phyloP scores from a whole-genome alignment of 2,888 invertebrate species.

The Cacoxenus indagator region DNA sequence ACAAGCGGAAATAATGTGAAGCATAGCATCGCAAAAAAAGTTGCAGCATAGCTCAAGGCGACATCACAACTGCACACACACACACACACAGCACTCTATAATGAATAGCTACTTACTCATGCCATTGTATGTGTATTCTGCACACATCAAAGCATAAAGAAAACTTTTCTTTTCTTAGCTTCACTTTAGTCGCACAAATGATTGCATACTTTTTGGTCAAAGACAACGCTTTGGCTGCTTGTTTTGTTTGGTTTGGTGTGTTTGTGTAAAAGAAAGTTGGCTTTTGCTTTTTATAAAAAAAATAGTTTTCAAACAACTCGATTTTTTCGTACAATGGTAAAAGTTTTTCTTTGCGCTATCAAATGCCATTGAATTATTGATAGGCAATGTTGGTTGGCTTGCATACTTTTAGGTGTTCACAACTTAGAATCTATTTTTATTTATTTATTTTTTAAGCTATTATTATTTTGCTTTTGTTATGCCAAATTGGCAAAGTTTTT shows the following conservation, averaged over 20 bases:
- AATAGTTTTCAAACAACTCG: slow-evolving; percentile 40
- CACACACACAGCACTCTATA: not conserved
- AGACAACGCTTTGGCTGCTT: slow-evolving; percentile 38
- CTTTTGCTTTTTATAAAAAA: slow-evolving; percentile 22
- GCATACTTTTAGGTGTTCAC: not conserved
- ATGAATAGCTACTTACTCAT: slow-evolving; percentile 11
- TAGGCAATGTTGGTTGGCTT: not conserved
- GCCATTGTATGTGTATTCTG: slow-evolving; percentile 13
- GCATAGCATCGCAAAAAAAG: slow-evolving; percentile 36
- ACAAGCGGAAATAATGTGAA: slow-evolving; percentile 36
- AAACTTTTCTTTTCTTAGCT: not conserved
- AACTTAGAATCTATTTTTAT: no score
- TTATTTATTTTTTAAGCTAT: no score
- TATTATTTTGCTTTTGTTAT: not conserved
- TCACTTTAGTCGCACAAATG: slow-evolving; percentile 40
- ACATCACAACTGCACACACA: slow-evolving; percentile 3
- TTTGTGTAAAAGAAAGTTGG: slow-evolving; percentile 24
- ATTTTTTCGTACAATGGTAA: not conserved
- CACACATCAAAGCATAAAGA: slow-evolving; percentile 16
- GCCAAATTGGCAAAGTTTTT: slow-evolving; percentile 1
- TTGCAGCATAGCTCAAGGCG: slow-evolving; percentile 48
- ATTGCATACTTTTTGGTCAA: slow-evolving; percentile 55
- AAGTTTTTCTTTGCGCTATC: not conserved
- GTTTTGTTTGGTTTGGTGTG: slow-evolving; percentile 38
- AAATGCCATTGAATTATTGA: not conserved